Evolutionary conservation across 1,140 invertebrate species (phyloP).

Genomic region (Portunus trituberculatus): DNA sequence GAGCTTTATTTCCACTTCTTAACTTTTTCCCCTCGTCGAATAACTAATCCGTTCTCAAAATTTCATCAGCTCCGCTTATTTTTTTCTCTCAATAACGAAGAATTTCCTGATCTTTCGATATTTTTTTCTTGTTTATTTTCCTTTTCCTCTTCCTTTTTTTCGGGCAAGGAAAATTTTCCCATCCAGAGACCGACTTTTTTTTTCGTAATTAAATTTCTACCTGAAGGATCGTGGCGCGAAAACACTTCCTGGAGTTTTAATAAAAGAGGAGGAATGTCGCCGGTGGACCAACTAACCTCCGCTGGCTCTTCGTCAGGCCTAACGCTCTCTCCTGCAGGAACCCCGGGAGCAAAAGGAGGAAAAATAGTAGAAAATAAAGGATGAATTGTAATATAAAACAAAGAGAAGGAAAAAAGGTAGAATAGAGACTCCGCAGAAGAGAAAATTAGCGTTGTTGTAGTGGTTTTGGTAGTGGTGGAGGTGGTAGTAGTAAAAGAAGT

Average conservation of each 20-base stretch:
- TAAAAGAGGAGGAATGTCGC: slow-evolving; percentile 21
- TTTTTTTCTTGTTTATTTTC: neutral
- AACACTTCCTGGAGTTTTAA: slow-evolving; percentile 14
- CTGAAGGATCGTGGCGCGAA: neutral
- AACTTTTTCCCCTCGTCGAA: no score
- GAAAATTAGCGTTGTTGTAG: no score
- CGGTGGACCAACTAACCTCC: neutral
- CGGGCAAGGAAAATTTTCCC: neutral
- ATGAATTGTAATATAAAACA: no score
- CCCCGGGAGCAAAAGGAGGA: neutral
- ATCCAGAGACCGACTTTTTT: neutral
- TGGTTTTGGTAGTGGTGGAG: neutral
- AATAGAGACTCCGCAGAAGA: no score
- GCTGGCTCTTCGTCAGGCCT: neutral
- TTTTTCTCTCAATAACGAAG: no score
- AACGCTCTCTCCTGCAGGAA: neutral
- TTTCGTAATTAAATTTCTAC: slow-evolving; percentile 15
- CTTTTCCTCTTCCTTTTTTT: neutral
- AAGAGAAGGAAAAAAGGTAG: no score
- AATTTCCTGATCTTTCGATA: neutral
- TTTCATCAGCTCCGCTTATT: no score
- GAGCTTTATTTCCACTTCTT: no score
- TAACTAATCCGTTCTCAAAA: no score
- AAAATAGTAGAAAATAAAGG: neutral
- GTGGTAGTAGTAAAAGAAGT: neutral